Percentiles rank a stretch among this genome's conserved stretches.
phyloP scores from a whole-genome alignment of 2,888 invertebrate species.

The Copidosoma aretas region DNA sequence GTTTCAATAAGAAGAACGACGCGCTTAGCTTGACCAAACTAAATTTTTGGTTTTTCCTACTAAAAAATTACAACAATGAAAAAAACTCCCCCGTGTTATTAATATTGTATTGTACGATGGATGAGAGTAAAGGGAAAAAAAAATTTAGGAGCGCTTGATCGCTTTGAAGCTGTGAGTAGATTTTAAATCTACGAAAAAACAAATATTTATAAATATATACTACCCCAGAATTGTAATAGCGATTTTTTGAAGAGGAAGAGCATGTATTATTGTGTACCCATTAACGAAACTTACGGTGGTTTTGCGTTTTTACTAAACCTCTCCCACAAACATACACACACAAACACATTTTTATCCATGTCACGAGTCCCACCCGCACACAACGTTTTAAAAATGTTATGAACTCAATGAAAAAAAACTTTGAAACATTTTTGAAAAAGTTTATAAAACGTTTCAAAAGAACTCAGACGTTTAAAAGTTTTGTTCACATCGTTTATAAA shows the following conservation, averaged over 20 bases:
- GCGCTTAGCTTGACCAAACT: slow-evolving; percentile 36
- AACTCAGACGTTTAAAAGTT: no score
- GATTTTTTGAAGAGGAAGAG: no score
- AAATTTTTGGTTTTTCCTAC: slow-evolving; percentile 19
- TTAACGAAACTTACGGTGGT: slow-evolving; percentile 14
- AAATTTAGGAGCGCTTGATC: slow-evolving; percentile 26
- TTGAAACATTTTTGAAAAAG: no score
- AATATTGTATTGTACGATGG: not conserved
- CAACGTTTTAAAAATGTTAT: no score
- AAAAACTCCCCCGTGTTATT: no score
- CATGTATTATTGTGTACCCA: no score
- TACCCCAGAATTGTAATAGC: slow-evolving; percentile 21
- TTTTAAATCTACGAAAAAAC: slow-evolving; percentile 27
- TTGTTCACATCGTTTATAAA: no score
- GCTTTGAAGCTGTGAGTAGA: slow-evolving; percentile 35
- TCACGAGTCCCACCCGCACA: slow-evolving; percentile 25
- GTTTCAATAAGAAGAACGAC: slow-evolving; percentile 22
- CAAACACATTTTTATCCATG: slow-evolving; percentile 25
- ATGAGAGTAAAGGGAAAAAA: slow-evolving; percentile 23
- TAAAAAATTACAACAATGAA: no score
- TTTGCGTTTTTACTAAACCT: slow-evolving; percentile 23
- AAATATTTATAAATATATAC: no score
- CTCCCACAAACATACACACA: not conserved
- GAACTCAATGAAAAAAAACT: not conserved
- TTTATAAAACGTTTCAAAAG: no score